These are phyloP conservation scores for Gymnocypris eckloni DNA, from an alignment of 2,797 vertebrate genomes.

Conservation along the genomic window DNA sequence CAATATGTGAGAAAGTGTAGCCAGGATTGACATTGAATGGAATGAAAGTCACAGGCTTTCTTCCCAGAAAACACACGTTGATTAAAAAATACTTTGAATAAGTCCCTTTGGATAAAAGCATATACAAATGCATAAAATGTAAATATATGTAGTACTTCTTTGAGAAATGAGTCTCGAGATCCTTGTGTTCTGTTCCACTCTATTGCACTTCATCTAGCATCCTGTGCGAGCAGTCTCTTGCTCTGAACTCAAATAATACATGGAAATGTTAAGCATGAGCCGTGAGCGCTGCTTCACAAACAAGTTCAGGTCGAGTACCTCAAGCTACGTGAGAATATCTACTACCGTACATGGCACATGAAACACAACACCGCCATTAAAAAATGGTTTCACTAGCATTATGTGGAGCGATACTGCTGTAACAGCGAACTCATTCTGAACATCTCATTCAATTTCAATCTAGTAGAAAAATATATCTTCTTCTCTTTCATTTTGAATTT, in stretches of 20 bases:
- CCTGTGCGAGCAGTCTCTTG: background rate
- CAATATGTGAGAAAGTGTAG: background rate
- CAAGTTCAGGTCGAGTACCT: background rate
- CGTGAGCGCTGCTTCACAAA: background rate
- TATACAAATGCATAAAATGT: background rate
- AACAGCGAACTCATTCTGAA: background rate
- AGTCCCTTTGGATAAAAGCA: background rate
- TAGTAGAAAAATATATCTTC: constrained; percentile 7
- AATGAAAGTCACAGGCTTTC: background rate
- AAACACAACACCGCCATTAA: background rate
- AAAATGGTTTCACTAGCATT: background rate
- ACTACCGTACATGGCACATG: background rate
- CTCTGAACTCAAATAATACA: constrained; percentile 1
- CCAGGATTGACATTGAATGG: background rate
- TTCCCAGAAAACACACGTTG: background rate
- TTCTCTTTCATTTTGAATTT: constrained; percentile 24
- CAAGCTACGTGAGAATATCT: background rate
- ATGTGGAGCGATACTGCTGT: background rate
- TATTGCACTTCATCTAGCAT: background rate
- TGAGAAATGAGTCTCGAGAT: background rate
- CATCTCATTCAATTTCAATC: constrained; percentile 26
- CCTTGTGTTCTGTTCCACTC: background rate
- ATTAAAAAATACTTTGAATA: background rate
- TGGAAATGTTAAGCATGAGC: background rate
- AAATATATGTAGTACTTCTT: constrained; percentile 4